Evolutionary conservation across 2,113 vertebrate species (phyloP).

Genomic region (Hyaena hyaena): DNA sequence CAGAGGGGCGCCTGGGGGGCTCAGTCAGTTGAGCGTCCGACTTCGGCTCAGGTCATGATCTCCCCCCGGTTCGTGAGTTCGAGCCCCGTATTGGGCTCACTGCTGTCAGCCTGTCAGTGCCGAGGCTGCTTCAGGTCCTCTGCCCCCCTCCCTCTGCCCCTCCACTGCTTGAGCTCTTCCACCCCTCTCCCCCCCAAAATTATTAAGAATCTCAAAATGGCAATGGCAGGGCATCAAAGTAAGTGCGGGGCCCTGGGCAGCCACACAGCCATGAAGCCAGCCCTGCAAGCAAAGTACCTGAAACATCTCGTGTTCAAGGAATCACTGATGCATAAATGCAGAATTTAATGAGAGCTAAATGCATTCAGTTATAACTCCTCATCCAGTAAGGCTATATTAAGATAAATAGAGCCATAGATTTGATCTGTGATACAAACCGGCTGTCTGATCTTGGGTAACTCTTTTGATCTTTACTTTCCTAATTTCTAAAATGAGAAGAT

Average conservation of each 20-base stretch:
- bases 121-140: too few relatives aligned
- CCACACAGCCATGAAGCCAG: too few relatives aligned
- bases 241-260: background rate
- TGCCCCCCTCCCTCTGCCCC: too few relatives aligned
- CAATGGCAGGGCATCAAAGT: too few relatives aligned
- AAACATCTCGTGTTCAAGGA: background rate
- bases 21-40: too few relatives aligned
- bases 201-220: background rate
- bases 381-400: background rate
- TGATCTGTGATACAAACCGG: background rate
- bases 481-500: background rate
- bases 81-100: too few relatives aligned
- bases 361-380: background rate
- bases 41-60: too few relatives aligned
- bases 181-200: background rate
- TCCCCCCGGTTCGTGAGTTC: too few relatives aligned
- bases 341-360: background rate
- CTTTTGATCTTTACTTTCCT: background rate
- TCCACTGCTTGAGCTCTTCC: too few relatives aligned
- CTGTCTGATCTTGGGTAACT: background rate
- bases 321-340: background rate
- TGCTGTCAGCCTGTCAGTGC: too few relatives aligned
- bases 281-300: background rate
- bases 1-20: too few relatives aligned
- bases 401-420: background rate